phyloP scores from a whole-genome alignment of 35 echinoderm and acorn worm genomes.

The Lytechinus variegatus region DNA sequence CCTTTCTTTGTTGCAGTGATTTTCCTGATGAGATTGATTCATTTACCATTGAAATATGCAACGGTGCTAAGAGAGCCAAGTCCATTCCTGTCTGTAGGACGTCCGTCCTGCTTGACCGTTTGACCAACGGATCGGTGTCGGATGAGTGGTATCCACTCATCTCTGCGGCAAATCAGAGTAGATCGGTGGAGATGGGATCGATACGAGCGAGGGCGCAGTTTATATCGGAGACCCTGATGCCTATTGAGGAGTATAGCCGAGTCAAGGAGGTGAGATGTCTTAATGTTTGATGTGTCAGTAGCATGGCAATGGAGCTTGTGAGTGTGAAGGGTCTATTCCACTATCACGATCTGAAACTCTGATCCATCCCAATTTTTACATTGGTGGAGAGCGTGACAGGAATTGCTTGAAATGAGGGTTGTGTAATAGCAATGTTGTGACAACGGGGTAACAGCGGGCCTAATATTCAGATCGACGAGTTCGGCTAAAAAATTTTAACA shows the following conservation, averaged over 20 bases:
- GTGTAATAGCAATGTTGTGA: too few species aligned
- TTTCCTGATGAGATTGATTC: conserved; percentile 99
- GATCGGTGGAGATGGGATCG: conserved; percentile 84
- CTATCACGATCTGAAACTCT: too few species aligned
- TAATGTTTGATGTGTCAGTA: not conserved
- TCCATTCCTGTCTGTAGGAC: conserved; percentile 76
- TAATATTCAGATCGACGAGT: too few species aligned
- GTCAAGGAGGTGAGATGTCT: conserved; percentile 75
- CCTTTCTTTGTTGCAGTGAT: conserved; percentile 63
- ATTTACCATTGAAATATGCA: conserved; percentile 94
- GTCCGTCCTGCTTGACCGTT: conserved; percentile 70
- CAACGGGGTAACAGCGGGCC: too few species aligned
- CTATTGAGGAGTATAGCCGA: conserved; percentile 81
- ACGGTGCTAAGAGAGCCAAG: conserved; percentile 93
- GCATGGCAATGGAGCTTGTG: not conserved
- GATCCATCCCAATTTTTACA: too few species aligned
- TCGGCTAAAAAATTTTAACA: too few species aligned
- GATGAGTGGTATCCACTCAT: conserved; percentile 95
- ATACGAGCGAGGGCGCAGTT: conserved; percentile 86
- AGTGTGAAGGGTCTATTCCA: too few species aligned
- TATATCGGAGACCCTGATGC: conserved; percentile 92
- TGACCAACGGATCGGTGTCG: conserved; percentile 87
- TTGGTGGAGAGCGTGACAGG: too few species aligned
- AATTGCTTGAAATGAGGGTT: too few species aligned
- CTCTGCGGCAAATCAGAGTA: conserved; percentile 64